Percentiles rank a stretch among this genome's conserved stretches.
These are phyloP conservation scores for Onychostoma macrolepis DNA, from an alignment of 2,113 vertebrate species.

Conservation along the genomic window DNA sequence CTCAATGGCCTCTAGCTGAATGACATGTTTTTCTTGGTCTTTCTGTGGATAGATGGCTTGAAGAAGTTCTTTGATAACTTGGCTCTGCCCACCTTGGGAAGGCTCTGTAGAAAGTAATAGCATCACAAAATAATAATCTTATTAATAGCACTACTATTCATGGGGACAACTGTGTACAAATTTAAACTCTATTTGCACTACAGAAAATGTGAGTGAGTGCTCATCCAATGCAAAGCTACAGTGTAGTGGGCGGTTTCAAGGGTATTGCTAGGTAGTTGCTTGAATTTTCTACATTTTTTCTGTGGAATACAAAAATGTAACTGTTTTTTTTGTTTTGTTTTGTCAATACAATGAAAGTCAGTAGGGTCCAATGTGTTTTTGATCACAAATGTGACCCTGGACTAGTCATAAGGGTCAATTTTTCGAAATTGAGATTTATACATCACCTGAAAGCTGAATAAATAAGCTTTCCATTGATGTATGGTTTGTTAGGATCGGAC, in stretches of 20 bases:
- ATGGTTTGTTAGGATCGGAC: too few species aligned
- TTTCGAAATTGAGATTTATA: too few species aligned
- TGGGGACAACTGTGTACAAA: not conserved
- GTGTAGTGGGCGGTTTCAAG: not conserved
- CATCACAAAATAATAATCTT: not conserved
- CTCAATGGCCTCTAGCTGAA: constrained; percentile 93
- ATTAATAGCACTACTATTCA: not conserved
- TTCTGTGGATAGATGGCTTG: constrained; percentile 90
- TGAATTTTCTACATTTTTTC: not conserved
- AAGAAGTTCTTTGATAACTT: constrained; percentile 88
- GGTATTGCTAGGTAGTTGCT: not conserved
- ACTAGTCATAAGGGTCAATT: too few species aligned
- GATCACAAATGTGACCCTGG: too few species aligned
- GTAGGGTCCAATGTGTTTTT: not conserved
- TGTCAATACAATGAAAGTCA: not conserved
- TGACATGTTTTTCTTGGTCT: constrained; percentile 86
- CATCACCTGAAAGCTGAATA: too few species aligned
- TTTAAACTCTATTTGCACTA: not conserved
- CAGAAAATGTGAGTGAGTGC: not conserved
- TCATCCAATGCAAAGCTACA: not conserved
- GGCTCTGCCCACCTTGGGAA: constrained; percentile 84
- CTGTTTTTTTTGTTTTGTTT: not conserved
- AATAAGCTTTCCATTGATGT: too few species aligned
- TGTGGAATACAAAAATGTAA: not conserved
- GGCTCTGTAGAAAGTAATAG: constrained; percentile 74